Conservation (phyloP, 1,140 invertebrate species). For the Aplysia californica region DNA sequence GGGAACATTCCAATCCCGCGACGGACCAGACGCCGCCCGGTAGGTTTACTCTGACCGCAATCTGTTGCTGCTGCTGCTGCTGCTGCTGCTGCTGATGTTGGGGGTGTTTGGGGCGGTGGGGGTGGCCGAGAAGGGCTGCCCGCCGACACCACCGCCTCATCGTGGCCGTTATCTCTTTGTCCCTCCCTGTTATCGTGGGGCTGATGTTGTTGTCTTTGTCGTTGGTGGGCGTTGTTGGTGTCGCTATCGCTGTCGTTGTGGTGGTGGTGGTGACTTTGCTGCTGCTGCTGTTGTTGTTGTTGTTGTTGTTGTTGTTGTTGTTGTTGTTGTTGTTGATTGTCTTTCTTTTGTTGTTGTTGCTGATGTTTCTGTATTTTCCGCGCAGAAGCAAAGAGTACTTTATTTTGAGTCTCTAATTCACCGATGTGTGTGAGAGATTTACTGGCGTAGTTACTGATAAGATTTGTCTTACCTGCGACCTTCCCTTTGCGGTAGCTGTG, state of each 20-base stretch:
- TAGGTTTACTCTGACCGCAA: too few species aligned
- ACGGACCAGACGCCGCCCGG: background rate
- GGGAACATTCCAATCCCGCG: constrained; percentile 30
- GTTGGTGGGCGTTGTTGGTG: background rate
- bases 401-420: background rate
- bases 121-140: too few species aligned
- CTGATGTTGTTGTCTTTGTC: background rate
- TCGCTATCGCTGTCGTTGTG: background rate
- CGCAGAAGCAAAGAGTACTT: background rate
- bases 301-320: background rate
- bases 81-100: background rate
- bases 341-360: background rate
- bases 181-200: too few species aligned
- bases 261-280: background rate
- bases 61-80: too few species aligned
- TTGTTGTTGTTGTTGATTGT: background rate
- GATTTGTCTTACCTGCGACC: background rate
- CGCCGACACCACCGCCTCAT: background rate
- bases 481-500: background rate
- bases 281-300: background rate
- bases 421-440: background rate
- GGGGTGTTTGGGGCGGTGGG: background rate
- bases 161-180: too few species aligned
- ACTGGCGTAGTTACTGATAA: background rate
- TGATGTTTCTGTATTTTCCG: background rate